A percentile compares a stretch with the other conserved stretches of the same genome.
phyloP scores from a whole-genome alignment of 2,113 vertebrate species.

The Turnix velox region DNA sequence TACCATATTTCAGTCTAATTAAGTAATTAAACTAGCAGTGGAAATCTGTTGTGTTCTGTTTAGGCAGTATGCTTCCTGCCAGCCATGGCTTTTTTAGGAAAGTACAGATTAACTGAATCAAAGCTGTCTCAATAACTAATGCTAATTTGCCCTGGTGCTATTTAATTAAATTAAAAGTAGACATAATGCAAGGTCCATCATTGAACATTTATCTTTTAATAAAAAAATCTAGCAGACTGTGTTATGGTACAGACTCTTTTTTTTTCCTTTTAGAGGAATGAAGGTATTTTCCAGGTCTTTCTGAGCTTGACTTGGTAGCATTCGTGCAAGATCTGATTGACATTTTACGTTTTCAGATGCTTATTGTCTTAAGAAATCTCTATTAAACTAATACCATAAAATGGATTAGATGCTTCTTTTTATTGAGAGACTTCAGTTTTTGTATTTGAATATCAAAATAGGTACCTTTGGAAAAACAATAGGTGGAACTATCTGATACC shows the following conservation, averaged over 20 bases:
- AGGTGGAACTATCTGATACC: neutral
- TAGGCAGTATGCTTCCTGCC: neutral
- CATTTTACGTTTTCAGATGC: neutral
- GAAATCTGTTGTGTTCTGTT: neutral
- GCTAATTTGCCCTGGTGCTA: neutral
- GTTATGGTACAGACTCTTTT: neutral
- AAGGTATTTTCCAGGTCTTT: neutral
- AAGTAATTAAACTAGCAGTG: neutral
- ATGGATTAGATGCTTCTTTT: neutral
- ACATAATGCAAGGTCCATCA: neutral
- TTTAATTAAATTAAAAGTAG: neutral
- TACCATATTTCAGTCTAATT: neutral
- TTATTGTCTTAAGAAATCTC: neutral
- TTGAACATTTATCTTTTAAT: neutral
- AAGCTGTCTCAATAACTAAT: neutral
- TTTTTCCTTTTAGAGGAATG: neutral
- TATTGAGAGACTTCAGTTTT: neutral
- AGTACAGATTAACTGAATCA: neutral
- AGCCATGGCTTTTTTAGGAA: neutral
- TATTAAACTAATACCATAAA: neutral
- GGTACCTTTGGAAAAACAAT: neutral
- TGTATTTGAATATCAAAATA: neutral
- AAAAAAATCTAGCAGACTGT: neutral
- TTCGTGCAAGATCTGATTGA: neutral
- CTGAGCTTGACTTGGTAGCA: neutral